These are phyloP conservation scores for Madoqua kirkii DNA, from an alignment of 2,113 vertebrate genomes.

Conservation along the genomic window DNA sequence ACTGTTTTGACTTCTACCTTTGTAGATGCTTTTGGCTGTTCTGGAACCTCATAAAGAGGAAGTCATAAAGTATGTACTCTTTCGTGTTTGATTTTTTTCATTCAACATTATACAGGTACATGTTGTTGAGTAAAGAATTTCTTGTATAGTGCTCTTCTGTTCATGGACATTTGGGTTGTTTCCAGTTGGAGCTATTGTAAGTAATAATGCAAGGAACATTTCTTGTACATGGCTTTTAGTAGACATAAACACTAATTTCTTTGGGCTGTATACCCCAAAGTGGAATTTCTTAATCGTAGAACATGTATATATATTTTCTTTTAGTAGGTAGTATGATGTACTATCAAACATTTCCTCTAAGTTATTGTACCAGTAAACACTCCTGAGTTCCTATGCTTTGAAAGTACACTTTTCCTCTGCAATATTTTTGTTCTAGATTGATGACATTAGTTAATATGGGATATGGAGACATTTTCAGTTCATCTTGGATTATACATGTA, in stretches of 20 bases:
- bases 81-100: constrained; percentile 38
- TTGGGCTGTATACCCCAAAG: neutral
- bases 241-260: neutral
- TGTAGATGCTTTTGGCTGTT: neutral
- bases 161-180: neutral
- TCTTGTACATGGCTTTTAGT: neutral
- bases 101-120: neutral
- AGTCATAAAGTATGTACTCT: neutral
- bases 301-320: neutral
- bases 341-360: neutral
- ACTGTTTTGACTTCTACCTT: neutral
- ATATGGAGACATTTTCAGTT: neutral
- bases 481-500: neutral
- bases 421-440: neutral
- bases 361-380: neutral
- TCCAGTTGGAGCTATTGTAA: neutral
- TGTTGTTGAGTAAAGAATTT: neutral
- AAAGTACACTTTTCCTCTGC: neutral
- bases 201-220: neutral
- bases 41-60: neutral
- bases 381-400: neutral
- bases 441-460: neutral
- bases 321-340: neutral
- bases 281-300: neutral
- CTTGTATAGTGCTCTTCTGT: neutral